Base-by-base conservation (phyloP, 1,140 invertebrate species). In the Heterodera schachtii region DNA sequence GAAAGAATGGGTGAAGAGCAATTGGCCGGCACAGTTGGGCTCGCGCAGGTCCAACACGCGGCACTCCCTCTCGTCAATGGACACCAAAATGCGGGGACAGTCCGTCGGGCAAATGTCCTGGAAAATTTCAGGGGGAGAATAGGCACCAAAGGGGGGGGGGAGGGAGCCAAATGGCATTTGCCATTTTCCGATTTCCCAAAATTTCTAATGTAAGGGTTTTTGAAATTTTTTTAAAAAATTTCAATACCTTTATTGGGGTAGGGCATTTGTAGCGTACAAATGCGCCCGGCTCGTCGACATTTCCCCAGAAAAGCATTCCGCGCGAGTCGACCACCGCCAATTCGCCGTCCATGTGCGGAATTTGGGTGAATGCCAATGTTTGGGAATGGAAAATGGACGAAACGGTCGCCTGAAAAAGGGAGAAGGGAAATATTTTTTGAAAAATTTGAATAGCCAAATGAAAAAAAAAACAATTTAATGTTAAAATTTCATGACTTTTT, bases 81-180 rank as follows among this genome's bases (percentile, higher is more conserved):
- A 52, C 66, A 79, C 13, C 44, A 80, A 79, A 80, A 80, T 46
- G 11, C 70, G 66, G 4, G 79, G 79, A 79, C 79, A 80, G 5
- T 80, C 79, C 13, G 79, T 80, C 44, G 79, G 41, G 21, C 79
- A 80, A 80, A 80, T 79, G 31, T 80, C 79, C 79, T 78, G n/a
- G 44, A 52, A n/a, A n/a, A n/a, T n/a, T n/a, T n/a, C n/a, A n/a
- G n/a, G 31, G 31, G 31, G 31, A 31, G 1, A 31, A 31, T 31
- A 1, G 31, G 31, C 31, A 31, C 31, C 31, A 31, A 31, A 31
- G 31, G 1, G 1, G 31, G 31, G 1, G 31, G 31, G 31, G 31
- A 31, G 31, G n/a, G n/a, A 0, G 31, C 31, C 31, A 31, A 31
- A 31, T 31, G 31, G 31, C 31, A 31, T 31, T 31, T 31, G 31